A percentile compares a stretch with the other conserved stretches of the same genome.
These are phyloP conservation scores for Idaea aversata DNA, from an alignment of 2,888 invertebrate species.

Conservation along the genomic window DNA sequence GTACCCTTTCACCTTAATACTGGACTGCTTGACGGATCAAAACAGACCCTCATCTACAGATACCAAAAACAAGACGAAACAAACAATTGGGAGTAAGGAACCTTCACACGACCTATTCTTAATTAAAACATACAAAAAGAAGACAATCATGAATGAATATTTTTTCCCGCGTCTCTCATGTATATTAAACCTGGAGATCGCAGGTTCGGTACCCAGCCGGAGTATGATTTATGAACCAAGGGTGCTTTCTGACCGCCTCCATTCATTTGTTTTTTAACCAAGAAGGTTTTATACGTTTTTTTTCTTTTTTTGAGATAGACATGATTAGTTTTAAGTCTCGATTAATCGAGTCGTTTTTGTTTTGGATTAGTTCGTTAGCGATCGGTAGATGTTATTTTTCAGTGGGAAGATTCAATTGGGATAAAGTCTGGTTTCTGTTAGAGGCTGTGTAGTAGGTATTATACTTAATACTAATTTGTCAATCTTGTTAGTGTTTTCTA, in stretches of 20 bases:
- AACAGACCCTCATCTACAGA: not conserved
- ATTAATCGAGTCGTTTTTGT: constrained; percentile 55
- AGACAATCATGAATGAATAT: constrained; percentile 70
- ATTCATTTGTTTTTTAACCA: constrained; percentile 74
- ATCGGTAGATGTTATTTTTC: constrained; percentile 24
- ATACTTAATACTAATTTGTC: not conserved
- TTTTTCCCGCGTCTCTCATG: constrained; percentile 57
- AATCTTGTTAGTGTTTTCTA: no score
- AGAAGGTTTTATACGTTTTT: constrained; percentile 11
- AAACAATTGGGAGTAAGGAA: constrained; percentile 15
- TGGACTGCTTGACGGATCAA: not conserved
- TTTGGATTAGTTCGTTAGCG: constrained; percentile 28
- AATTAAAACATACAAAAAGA: constrained; percentile 71
- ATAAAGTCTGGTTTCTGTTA: not conserved
- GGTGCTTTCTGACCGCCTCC: constrained; percentile 61
- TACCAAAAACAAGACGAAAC: constrained; percentile 6
- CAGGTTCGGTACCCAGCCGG: constrained; percentile 56
- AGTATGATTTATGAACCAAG: constrained; percentile 69
- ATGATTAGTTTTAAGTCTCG: constrained; percentile 75
- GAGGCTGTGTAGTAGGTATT: not conserved
- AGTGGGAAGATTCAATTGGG: constrained; percentile 3
- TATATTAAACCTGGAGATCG: constrained; percentile 72
- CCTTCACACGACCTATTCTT: constrained; percentile 68
- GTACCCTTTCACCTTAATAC: no score
- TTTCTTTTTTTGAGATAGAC: constrained; percentile 63